Conservation (phyloP, 2,888 invertebrate genomes). For the Cheilosia grossa region DNA sequence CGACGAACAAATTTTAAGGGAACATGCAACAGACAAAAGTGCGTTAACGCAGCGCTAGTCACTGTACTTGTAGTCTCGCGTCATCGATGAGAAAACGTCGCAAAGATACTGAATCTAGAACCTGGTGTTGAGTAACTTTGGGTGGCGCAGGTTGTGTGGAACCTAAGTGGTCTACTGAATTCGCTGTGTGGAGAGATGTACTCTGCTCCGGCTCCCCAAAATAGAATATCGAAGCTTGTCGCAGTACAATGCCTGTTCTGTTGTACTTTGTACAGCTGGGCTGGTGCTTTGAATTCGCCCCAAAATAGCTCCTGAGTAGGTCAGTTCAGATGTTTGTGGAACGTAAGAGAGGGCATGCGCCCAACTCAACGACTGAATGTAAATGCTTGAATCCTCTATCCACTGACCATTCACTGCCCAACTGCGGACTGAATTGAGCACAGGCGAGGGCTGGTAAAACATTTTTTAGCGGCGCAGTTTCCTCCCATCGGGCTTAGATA, state of each 20-base stretch:
- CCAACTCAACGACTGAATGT: not conserved
- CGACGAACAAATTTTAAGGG: constrained; percentile 5
- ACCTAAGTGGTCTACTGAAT: constrained; percentile 17
- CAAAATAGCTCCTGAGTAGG: constrained; percentile 52
- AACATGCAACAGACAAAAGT: constrained; percentile 66
- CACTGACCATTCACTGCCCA: constrained; percentile 62
- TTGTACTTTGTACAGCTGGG: no score
- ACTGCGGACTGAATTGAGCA: constrained; percentile 59
- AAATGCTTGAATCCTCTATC: constrained; percentile 8
- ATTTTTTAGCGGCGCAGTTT: constrained; percentile 1
- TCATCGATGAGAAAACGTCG: constrained; percentile 74
- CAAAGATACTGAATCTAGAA: constrained; percentile 72
- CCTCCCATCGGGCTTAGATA: not conserved
- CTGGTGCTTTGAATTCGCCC: constrained; percentile 27
- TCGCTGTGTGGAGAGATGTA: constrained; percentile 32
- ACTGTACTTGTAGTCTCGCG: constrained; percentile 55
- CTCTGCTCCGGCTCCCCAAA: constrained; percentile 18
- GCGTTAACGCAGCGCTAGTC: constrained; percentile 54
- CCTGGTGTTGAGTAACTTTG: constrained; percentile 58
- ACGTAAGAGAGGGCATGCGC: constrained; percentile 67
- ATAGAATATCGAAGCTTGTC: constrained; percentile 40
- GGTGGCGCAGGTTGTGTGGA: constrained; percentile 67
- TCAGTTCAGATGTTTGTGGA: constrained; percentile 65
- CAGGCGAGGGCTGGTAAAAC: constrained; percentile 26
- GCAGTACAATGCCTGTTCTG: no score